Evolutionary conservation across 2,888 invertebrate species (phyloP), one percentile per base, ranked within the genome.

Genomic region (Listrodromus nycthemerus): DNA sequence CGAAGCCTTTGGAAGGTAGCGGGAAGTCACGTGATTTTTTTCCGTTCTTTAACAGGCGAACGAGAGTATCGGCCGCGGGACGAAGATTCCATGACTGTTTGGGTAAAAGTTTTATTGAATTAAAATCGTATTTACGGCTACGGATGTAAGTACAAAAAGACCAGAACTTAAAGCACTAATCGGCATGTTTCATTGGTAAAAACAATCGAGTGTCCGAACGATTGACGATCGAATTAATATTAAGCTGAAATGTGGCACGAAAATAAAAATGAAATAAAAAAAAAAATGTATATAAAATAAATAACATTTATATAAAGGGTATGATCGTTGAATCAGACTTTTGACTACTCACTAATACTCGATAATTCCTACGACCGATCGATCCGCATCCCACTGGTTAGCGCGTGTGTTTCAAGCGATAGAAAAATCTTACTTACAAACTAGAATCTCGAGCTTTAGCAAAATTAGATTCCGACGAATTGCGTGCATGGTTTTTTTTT

Each of bases 1-100:
- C 27, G 87, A 87, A 58, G 88, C 89, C 7, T 89, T 89, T 70
- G 27, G 41, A 24, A 83, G 48, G 70, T 82, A 13, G 76, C n/a
- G 8, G 13, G n/a, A 13, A 41, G 41, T 13, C 16, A 10, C 2
- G 30, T 61, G 30, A 5, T n/a, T 50, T 50, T 50, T n/a, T n/a
- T n/a, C 88, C 27, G 83, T n/a, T n/a, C n/a, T n/a, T n/a, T n/a
- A n/a, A 2, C 41, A 4, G 2, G 41, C 41, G 7, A 21, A 55
- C 10, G 24, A 55, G 13, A 19, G 0, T 13, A 24, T 21, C 24
- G 21, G 21, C 8, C 10, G 21, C 41, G 41, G 16, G 10, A 24
- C 24, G 21, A 21, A 13, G 24, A 21, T 16, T 41, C 24, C 0
- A n/a, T 0, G 27, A 66, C 19, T 4, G 61, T 50, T 37, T 67